phyloP scores from a whole-genome alignment of 2,888 invertebrate genomes.

The Empis livida region DNA sequence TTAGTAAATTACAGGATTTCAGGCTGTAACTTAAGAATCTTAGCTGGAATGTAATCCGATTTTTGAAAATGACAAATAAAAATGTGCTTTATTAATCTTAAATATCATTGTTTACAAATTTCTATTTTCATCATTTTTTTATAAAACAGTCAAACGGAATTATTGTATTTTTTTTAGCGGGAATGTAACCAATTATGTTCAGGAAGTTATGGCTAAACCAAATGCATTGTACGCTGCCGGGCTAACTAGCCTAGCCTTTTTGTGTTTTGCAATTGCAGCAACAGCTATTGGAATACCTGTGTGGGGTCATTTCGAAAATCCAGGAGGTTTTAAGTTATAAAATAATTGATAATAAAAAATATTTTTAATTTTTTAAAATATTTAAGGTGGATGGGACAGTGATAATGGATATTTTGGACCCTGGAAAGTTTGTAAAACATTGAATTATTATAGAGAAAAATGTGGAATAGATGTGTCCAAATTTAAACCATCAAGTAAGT shows the following conservation, averaged over 20 bases:
- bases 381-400: constrained; percentile 50
- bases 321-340: constrained; percentile 39
- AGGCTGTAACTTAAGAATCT: too few species aligned
- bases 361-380: background rate
- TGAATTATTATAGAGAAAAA: constrained; percentile 69
- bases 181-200: background rate
- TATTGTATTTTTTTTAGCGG: too few species aligned
- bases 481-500: constrained; percentile 67
- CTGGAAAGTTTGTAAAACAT: constrained; percentile 73
- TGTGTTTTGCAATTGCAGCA: constrained; percentile 69
- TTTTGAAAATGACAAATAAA: too few species aligned
- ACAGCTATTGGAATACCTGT: constrained; percentile 72
- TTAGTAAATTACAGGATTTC: too few species aligned
- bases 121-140: too few species aligned
- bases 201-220: constrained; percentile 30
- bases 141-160: too few species aligned
- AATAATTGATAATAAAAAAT: background rate
- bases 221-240: constrained; percentile 35
- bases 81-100: too few species aligned
- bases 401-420: constrained; percentile 81
- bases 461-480: constrained; percentile 66
- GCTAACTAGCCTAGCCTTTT: constrained; percentile 46
- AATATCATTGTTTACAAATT: too few species aligned
- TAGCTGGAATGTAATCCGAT: too few species aligned
- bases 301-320: constrained; percentile 69